Conservation (phyloP, 2,797 vertebrate genomes). For the Bucorvus abyssinicus region DNA sequence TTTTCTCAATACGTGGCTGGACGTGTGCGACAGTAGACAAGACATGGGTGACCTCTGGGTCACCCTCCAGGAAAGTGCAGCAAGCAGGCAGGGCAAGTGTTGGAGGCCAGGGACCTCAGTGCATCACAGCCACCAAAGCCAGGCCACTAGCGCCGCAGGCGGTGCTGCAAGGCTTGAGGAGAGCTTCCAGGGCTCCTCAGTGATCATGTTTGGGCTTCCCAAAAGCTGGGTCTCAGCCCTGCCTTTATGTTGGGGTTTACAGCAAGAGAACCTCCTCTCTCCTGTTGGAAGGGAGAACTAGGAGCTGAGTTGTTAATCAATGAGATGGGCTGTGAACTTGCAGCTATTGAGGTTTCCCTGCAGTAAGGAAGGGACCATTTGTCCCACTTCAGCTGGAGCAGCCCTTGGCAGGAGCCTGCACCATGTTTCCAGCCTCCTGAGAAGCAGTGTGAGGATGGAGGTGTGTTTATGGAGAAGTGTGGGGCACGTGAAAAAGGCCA, state of each 20-base stretch:
- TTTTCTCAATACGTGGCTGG: not conserved
- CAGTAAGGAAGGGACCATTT: rapidly evolving
- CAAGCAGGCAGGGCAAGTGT: rapidly evolving
- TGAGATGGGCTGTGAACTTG: not conserved
- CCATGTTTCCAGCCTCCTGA: not conserved
- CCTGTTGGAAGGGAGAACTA: not conserved
- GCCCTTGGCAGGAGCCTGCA: not conserved
- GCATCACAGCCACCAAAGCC: rapidly evolving
- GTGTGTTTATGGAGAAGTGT: not conserved
- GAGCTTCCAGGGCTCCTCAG: not conserved
- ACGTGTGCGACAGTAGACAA: not conserved
- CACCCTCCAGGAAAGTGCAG: not conserved
- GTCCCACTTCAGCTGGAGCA: not conserved
- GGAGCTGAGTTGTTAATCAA: not conserved
- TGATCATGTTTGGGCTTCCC: not conserved
- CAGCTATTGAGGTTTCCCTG: not conserved
- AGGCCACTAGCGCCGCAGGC: not conserved
- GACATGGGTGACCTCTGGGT: not conserved
- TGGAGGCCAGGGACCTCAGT: not conserved
- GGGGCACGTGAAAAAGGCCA: rapidly evolving
- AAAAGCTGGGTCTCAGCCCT: not conserved
- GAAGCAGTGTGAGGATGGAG: not conserved
- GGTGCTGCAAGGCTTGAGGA: not conserved
- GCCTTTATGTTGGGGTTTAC: not conserved
- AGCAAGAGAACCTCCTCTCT: not conserved